Conservation (phyloP, 2,113 vertebrate species). For the Axis porcinus region DNA sequence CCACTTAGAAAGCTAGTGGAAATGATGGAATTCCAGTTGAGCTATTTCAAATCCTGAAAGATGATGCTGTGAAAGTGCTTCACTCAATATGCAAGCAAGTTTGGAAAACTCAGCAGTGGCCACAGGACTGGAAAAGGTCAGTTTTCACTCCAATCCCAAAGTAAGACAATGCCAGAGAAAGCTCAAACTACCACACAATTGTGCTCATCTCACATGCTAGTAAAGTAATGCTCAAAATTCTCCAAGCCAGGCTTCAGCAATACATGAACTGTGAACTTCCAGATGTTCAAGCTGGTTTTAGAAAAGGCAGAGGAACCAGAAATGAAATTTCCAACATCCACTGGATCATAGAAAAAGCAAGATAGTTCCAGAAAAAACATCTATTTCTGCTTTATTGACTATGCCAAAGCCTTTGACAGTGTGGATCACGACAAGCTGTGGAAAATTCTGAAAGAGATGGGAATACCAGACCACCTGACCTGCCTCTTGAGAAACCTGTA, state of each 20-base stretch:
- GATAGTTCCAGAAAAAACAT: too few species aligned
- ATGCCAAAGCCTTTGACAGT: too few species aligned
- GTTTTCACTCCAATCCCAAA: neutral
- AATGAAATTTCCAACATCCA: too few species aligned
- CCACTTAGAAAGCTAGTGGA: neutral
- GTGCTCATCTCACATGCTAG: neutral
- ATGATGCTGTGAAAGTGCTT: neutral
- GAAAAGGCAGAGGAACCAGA: too few species aligned
- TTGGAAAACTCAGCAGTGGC: neutral
- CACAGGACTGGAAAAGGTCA: neutral
- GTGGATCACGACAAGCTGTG: too few species aligned
- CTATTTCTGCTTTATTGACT: too few species aligned
- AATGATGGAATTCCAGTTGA: neutral
- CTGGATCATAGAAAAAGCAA: too few species aligned
- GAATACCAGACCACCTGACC: too few species aligned
- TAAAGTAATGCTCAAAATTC: neutral
- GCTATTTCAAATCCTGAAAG: neutral
- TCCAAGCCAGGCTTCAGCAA: neutral
- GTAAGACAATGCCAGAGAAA: neutral
- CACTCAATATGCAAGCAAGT: neutral
- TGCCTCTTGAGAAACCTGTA: too few species aligned
- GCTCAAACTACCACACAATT: accelerated
- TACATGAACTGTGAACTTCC: accelerated
- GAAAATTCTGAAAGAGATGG: too few species aligned
- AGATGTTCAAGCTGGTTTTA: neutral